These are phyloP conservation scores for Strix uralensis DNA, from an alignment of 2,113 vertebrate species.

Conservation along the genomic window DNA sequence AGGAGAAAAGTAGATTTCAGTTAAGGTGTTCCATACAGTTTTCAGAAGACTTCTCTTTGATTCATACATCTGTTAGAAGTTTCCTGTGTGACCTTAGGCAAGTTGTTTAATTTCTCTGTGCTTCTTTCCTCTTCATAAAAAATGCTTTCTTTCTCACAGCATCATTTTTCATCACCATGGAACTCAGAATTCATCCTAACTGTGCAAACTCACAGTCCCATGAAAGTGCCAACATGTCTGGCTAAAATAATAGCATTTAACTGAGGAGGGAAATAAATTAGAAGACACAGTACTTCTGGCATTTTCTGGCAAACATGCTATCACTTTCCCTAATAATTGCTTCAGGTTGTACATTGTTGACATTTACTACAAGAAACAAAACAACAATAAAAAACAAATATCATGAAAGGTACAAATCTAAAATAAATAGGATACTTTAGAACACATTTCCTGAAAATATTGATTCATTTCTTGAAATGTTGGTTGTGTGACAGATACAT, in stretches of 20 bases:
- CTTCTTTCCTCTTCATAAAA: neutral
- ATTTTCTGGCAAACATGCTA: slow-evolving; percentile 42
- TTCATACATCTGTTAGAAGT: neutral
- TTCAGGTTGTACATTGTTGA: slow-evolving; percentile 37
- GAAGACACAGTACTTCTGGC: neutral
- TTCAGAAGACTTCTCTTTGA: neutral
- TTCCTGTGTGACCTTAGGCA: neutral
- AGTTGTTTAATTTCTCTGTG: neutral
- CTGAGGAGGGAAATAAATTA: neutral
- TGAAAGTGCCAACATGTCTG: neutral
- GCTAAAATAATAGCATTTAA: neutral
- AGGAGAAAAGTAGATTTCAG: neutral
- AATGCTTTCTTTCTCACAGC: neutral
- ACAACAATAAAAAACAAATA: slow-evolving; percentile 25
- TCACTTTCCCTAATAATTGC: slow-evolving; percentile 41
- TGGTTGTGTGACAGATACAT: neutral
- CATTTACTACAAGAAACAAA: slow-evolving; percentile 44
- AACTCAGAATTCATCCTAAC: neutral
- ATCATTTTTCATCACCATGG: neutral
- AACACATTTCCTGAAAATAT: slow-evolving; percentile 31
- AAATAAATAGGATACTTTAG: neutral
- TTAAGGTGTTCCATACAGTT: neutral
- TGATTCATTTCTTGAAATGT: slow-evolving; percentile 6
- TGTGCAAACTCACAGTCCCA: neutral
- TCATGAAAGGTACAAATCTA: neutral